Percentiles rank a stretch among this genome's conserved stretches.
Evolutionary conservation across 2,113 vertebrate species (phyloP).

Genomic region (Brachionichthys hirsutus): DNA sequence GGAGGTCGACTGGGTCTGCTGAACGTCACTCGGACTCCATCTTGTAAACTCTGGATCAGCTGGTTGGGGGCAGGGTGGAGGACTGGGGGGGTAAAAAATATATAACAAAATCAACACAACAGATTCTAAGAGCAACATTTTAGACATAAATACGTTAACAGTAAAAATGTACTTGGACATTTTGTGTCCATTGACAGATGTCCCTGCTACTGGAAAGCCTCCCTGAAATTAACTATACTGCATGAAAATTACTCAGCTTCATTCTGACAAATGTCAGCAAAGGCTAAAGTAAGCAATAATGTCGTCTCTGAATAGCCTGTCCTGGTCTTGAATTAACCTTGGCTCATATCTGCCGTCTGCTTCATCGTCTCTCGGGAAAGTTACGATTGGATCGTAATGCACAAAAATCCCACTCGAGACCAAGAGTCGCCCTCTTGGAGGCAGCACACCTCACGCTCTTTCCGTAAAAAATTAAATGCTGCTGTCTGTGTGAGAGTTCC

Average conservation of each 20-base stretch:
- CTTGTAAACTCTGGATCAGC: slow-evolving; percentile 85
- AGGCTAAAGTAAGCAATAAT: slow-evolving; percentile 5
- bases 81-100: slow-evolving; percentile 71
- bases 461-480: slow-evolving; percentile 53
- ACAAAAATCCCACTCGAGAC: slow-evolving; percentile 18
- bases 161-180: not conserved
- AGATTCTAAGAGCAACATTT: not conserved
- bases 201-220: too few relatives aligned
- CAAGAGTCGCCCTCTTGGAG: slow-evolving; percentile 33
- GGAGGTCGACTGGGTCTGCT: slow-evolving; percentile 87
- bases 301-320: slow-evolving; percentile 19
- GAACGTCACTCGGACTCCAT: slow-evolving; percentile 89
- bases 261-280: slow-evolving; percentile 14
- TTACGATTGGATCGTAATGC: slow-evolving; percentile 40
- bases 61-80: slow-evolving; percentile 93
- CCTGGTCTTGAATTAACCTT: slow-evolving; percentile 23
- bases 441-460: slow-evolving; percentile 19
- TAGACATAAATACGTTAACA: slow-evolving; percentile 9
- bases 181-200: not conserved
- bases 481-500: slow-evolving; percentile 40
- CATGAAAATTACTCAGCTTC: not conserved
- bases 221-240: too few relatives aligned
- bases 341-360: slow-evolving; percentile 30
- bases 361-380: slow-evolving; percentile 37
- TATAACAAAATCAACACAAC: not conserved